These are phyloP conservation scores for Acropternis orthonyx DNA, from an alignment of 2,797 vertebrate species.

Conservation along the genomic window DNA sequence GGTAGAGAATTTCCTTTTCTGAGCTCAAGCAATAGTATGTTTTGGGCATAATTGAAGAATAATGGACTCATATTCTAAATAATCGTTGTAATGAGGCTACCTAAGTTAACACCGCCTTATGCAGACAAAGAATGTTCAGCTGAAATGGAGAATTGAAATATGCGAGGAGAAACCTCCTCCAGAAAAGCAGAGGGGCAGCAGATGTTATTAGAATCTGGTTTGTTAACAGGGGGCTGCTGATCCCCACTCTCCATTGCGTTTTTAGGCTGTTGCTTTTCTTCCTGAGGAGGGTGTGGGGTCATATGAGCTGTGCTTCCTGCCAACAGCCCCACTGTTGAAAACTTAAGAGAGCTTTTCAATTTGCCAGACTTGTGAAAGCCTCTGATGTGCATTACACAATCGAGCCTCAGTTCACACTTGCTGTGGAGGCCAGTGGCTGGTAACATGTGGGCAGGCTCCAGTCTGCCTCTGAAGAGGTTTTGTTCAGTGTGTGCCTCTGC, in stretches of 20 bases:
- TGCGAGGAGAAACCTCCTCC: neutral
- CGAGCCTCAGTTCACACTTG: neutral
- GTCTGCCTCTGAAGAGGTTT: conserved; percentile 31
- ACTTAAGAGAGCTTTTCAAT: conserved; percentile 34
- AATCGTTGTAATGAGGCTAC: neutral
- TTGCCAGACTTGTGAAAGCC: conserved; percentile 19
- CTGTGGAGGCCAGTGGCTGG: neutral
- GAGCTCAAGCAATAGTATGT: neutral
- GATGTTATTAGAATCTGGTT: neutral
- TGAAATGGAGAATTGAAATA: neutral
- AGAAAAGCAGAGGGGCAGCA: neutral
- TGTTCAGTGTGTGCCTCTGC: conserved; percentile 34
- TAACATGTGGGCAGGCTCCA: conserved; percentile 34
- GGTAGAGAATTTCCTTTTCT: neutral
- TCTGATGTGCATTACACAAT: conserved; percentile 4
- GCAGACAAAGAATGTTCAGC: neutral
- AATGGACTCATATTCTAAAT: neutral
- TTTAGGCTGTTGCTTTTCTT: neutral
- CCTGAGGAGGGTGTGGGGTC: neutral
- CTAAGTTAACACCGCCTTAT: neutral
- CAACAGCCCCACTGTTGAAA: neutral
- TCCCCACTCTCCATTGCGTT: neutral
- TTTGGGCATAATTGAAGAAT: neutral
- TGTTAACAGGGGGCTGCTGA: neutral
- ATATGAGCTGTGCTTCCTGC: neutral